Evolutionary conservation across 2,888 invertebrate genomes (phyloP).

Genomic region (Nymphalis urticae): DNA sequence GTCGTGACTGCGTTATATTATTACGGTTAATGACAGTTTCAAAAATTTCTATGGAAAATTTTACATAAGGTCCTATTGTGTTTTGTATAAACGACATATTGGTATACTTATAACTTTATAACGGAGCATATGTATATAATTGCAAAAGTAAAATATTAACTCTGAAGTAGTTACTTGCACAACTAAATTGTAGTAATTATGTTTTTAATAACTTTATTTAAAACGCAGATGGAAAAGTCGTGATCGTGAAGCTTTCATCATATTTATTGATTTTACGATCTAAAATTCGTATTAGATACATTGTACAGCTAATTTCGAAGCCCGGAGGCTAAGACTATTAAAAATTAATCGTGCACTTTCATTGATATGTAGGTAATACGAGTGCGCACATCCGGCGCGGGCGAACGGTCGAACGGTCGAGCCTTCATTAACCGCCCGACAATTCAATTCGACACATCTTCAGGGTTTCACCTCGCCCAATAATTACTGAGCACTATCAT

Average conservation of each 20-base stretch:
- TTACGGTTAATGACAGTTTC: slow-evolving; percentile 50
- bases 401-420: slow-evolving; percentile 38
- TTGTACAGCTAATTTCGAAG: slow-evolving; percentile 50
- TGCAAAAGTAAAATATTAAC: too few species aligned
- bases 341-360: slow-evolving; percentile 67
- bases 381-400: slow-evolving; percentile 54
- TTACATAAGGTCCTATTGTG: slow-evolving; percentile 21
- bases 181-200: background rate
- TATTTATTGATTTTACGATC: slow-evolving; percentile 9
- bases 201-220: background rate
- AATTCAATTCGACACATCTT: slow-evolving; percentile 80
- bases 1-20: slow-evolving; percentile 62
- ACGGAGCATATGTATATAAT: too few species aligned
- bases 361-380: slow-evolving; percentile 56
- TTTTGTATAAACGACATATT: background rate
- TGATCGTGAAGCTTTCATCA: background rate
- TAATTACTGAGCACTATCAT: slow-evolving; percentile 76
- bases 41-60: slow-evolving; percentile 23
- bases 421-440: slow-evolving; percentile 61
- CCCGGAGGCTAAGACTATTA: slow-evolving; percentile 59
- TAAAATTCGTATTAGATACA: slow-evolving; percentile 37
- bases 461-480: slow-evolving; percentile 78
- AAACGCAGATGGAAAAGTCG: slow-evolving; percentile 10
- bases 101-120: too few species aligned
- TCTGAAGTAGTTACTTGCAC: too few species aligned